Percentiles rank a stretch among this genome's conserved stretches.
Evolutionary conservation across 2,113 vertebrate genomes (phyloP).

Genomic region (Antigone vipio): DNA sequence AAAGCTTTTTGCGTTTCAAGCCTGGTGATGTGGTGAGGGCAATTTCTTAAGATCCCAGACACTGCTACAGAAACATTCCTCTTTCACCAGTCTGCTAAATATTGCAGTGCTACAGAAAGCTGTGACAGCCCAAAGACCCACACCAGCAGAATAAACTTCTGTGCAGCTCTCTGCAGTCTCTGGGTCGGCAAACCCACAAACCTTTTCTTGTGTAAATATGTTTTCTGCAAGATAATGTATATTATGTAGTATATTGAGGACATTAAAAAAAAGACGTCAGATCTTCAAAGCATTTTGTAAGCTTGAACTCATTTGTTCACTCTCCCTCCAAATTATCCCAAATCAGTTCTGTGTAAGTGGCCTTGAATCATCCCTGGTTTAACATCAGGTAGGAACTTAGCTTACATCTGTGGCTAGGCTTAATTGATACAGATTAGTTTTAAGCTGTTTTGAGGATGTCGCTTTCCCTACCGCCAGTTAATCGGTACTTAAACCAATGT

Average conservation of each 20-base stretch:
- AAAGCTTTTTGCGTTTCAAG: background rate
- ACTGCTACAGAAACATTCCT: background rate
- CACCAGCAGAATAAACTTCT: background rate
- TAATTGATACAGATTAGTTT: background rate
- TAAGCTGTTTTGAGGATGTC: background rate
- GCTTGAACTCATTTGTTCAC: background rate
- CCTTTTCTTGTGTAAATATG: background rate
- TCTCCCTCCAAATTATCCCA: background rate
- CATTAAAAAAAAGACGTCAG: background rate
- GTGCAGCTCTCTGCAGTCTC: background rate
- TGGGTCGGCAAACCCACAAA: background rate
- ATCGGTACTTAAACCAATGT: background rate
- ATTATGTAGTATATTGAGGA: background rate
- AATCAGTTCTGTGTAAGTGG: background rate
- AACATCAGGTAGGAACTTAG: background rate
- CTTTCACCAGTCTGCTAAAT: background rate
- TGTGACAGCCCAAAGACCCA: background rate
- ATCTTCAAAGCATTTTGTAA: background rate
- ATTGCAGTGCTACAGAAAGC: background rate
- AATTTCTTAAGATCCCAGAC: background rate
- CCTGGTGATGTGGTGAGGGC: background rate
- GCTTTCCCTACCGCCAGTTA: background rate
- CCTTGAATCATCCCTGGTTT: background rate
- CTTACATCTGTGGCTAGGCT: background rate
- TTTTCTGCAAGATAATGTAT: background rate